These are phyloP conservation scores for Harpagifer antarcticus DNA, from an alignment of 2,797 vertebrate species.

Conservation along the genomic window DNA sequence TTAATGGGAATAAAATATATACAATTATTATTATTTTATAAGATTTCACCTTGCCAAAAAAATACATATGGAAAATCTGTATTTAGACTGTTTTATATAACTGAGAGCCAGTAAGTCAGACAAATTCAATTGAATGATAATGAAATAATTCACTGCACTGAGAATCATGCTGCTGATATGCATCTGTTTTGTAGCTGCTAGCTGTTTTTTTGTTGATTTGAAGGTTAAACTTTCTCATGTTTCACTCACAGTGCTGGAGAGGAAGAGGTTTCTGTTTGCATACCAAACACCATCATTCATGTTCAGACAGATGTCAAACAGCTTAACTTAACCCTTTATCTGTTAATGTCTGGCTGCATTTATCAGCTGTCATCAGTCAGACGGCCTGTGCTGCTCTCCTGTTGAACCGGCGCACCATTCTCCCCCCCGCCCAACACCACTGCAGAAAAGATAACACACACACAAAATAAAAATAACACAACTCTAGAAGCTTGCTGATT, in stretches of 20 bases:
- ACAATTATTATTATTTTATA: too few relatives aligned
- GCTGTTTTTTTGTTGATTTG: neutral
- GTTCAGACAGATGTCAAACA: conserved; percentile 21
- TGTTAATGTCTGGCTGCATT: conserved; percentile 13
- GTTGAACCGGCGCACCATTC: conserved; percentile 18
- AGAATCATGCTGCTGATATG: conserved; percentile 8
- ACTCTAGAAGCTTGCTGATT: neutral
- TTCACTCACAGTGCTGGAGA: neutral
- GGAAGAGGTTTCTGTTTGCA: neutral
- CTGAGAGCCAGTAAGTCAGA: neutral
- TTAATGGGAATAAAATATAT: too few relatives aligned
- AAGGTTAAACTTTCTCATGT: neutral
- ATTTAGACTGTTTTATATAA: neutral
- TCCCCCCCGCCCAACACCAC: neutral
- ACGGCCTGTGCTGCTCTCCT: conserved; percentile 7
- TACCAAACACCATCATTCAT: conserved; percentile 6
- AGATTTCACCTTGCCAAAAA: neutral
- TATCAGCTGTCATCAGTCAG: conserved; percentile 25
- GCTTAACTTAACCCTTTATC: conserved; percentile 11
- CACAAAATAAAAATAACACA: neutral
- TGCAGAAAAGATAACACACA: neutral
- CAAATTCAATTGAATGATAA: conserved; percentile 1
- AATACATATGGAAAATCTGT: neutral
- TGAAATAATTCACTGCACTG: conserved; percentile 5
- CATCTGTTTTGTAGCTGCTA: conserved; percentile 8